A percentile compares a stretch with the other conserved stretches of the same genome.
These are phyloP conservation scores for Brachyrhaphis roseni DNA, from an alignment of 2,797 vertebrate species.

Conservation along the genomic window DNA sequence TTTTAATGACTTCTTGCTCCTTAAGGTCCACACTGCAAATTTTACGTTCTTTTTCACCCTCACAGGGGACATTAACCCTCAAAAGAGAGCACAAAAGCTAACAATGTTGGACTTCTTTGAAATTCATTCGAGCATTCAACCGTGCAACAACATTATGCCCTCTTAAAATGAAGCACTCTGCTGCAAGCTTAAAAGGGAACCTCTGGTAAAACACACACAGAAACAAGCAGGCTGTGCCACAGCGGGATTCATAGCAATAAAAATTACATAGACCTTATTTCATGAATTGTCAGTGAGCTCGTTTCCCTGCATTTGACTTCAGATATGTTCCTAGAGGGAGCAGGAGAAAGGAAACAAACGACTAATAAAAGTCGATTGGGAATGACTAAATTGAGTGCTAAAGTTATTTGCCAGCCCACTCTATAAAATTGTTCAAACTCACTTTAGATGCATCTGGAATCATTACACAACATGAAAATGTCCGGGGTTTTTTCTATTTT, in stretches of 20 bases:
- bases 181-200: slow-evolving; percentile 59
- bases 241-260: slow-evolving; percentile 39
- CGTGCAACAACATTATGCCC: slow-evolving; percentile 63
- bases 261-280: slow-evolving; percentile 57
- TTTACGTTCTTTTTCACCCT: slow-evolving; percentile 51
- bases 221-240: slow-evolving; percentile 32
- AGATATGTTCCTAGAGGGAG: background rate
- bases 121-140: slow-evolving; percentile 65
- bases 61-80: slow-evolving; percentile 53
- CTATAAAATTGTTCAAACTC: background rate
- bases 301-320: slow-evolving; percentile 30
- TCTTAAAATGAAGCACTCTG: slow-evolving; percentile 66
- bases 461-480: background rate
- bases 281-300: slow-evolving; percentile 47
- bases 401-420: background rate
- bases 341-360: background rate
- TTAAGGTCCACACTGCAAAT: slow-evolving; percentile 33
- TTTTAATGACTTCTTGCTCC: slow-evolving; percentile 28
- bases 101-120: slow-evolving; percentile 54
- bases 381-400: background rate
- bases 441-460: background rate
- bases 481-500: background rate
- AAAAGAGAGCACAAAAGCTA: slow-evolving; percentile 34
- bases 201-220: slow-evolving; percentile 32
- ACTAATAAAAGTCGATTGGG: slow-evolving; percentile 4